Evolutionary conservation across 2,113 vertebrate genomes (phyloP).

Genomic region (Colaptes auratus): DNA sequence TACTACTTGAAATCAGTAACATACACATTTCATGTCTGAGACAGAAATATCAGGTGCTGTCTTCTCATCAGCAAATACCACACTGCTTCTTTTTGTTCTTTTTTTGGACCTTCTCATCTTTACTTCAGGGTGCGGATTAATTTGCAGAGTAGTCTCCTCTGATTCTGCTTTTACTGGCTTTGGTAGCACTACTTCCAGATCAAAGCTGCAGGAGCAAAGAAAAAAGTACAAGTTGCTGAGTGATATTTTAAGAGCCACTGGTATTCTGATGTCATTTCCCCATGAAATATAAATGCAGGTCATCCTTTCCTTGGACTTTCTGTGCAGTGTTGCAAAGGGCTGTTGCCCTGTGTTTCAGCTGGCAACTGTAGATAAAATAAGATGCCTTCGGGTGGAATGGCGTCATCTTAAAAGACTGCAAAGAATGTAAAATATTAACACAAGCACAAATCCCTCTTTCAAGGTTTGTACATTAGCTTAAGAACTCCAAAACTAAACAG

Average conservation of each 20-base stretch:
- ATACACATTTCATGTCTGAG: constrained; percentile 76
- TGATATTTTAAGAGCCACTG: not conserved
- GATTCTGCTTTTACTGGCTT: constrained; percentile 79
- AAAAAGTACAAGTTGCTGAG: not conserved
- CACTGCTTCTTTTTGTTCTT: constrained; percentile 92
- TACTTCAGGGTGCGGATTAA: constrained; percentile 85
- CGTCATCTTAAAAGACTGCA: not conserved
- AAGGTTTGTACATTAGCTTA: not conserved
- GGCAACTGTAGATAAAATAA: not conserved
- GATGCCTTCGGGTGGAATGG: not conserved
- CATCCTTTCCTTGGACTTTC: not conserved
- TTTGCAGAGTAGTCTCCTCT: constrained; percentile 71
- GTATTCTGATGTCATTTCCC: constrained; percentile 14
- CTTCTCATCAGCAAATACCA: constrained; percentile 92
- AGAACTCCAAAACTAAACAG: not conserved
- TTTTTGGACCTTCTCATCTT: constrained; percentile 90
- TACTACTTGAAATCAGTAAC: not conserved
- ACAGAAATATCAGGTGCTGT: constrained; percentile 45
- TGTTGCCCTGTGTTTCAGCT: not conserved
- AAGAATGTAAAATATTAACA: not conserved
- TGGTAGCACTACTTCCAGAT: constrained; percentile 68
- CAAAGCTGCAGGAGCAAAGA: constrained; percentile 64
- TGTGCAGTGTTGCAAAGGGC: not conserved
- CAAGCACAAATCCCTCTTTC: not conserved
- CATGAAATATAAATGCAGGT: constrained; percentile 38